A percentile compares a stretch with the other conserved stretches of the same genome.
Conservation (phyloP, 2,888 invertebrate species). For the Heteromurus nitidus region DNA sequence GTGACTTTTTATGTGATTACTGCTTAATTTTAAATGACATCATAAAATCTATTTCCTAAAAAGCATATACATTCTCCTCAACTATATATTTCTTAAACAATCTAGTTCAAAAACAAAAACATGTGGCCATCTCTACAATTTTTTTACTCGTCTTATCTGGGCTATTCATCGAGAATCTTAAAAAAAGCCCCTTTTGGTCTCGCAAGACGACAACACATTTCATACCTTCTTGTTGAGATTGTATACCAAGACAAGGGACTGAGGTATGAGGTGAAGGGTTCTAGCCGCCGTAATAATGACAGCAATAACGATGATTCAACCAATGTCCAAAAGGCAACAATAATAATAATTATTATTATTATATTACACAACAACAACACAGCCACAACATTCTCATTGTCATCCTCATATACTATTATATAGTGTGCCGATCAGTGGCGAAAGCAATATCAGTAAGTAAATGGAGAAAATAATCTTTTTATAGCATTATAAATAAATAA, state of each 20-base stretch:
- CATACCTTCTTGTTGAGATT: neutral
- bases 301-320: slow-evolving; percentile 43
- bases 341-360: slow-evolving; percentile 29
- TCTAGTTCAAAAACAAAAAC: too few relatives aligned
- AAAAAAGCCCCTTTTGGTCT: neutral
- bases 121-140: neutral
- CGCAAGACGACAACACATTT: neutral
- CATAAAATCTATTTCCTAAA: slow-evolving; percentile 30
- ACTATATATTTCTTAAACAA: too few relatives aligned
- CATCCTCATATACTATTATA: too few relatives aligned
- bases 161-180: slow-evolving; percentile 24
- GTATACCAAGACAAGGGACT: neutral
- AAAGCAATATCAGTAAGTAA: slow-evolving; percentile 14
- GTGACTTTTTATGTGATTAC: slow-evolving; percentile 45
- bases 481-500: slow-evolving; percentile 53
- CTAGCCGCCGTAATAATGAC: slow-evolving; percentile 17
- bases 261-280: neutral
- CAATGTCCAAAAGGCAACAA: slow-evolving; percentile 26
- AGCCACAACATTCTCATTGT: too few relatives aligned
- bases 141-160: slow-evolving; percentile 21
- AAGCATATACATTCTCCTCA: too few relatives aligned
- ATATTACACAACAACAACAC: slow-evolving; percentile 8
- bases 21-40: slow-evolving; percentile 47
- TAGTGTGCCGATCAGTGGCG: too few relatives aligned
- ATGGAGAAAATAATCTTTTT: slow-evolving; percentile 48